These are phyloP conservation scores for Gymnocypris eckloni DNA, from an alignment of 2,797 vertebrate species.

Conservation along the genomic window DNA sequence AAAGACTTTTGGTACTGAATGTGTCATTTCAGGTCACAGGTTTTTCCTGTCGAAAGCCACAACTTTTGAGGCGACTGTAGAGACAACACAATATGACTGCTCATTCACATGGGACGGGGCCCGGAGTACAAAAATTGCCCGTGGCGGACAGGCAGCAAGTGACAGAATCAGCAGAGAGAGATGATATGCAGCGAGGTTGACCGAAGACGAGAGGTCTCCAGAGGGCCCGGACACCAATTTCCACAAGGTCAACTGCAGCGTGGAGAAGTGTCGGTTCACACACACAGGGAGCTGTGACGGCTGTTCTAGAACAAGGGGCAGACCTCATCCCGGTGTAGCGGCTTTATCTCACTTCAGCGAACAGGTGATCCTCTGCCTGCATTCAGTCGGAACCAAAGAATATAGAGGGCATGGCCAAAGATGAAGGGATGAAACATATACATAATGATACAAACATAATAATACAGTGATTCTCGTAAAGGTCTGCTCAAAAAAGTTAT, in stretches of 20 bases:
- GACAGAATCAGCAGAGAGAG: slow-evolving; percentile 66
- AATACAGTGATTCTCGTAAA: background rate
- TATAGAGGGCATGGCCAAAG: background rate
- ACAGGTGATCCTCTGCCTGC: slow-evolving; percentile 35
- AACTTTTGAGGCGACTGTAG: slow-evolving; percentile 39
- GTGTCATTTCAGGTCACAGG: slow-evolving; percentile 44
- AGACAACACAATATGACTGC: slow-evolving; percentile 43
- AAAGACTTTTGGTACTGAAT: slow-evolving; percentile 25
- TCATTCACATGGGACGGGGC: slow-evolving; percentile 45
- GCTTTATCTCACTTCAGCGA: slow-evolving; percentile 55
- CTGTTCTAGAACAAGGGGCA: slow-evolving; percentile 63
- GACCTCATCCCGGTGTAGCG: slow-evolving; percentile 60
- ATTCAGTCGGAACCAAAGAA: slow-evolving; percentile 1
- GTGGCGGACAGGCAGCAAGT: slow-evolving; percentile 60
- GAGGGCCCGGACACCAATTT: slow-evolving; percentile 74
- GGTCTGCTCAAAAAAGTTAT: background rate
- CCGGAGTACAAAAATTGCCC: slow-evolving; percentile 60
- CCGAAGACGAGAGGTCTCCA: slow-evolving; percentile 61
- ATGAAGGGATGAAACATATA: background rate
- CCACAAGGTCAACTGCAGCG: slow-evolving; percentile 76
- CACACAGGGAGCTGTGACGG: slow-evolving; percentile 55
- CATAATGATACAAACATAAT: background rate
- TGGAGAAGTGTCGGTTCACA: slow-evolving; percentile 67
- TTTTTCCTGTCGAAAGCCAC: slow-evolving; percentile 22
- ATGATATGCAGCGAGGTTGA: slow-evolving; percentile 69